Evolutionary conservation across 2,888 invertebrate genomes (phyloP).

Genomic region (Ditula angustiorana): DNA sequence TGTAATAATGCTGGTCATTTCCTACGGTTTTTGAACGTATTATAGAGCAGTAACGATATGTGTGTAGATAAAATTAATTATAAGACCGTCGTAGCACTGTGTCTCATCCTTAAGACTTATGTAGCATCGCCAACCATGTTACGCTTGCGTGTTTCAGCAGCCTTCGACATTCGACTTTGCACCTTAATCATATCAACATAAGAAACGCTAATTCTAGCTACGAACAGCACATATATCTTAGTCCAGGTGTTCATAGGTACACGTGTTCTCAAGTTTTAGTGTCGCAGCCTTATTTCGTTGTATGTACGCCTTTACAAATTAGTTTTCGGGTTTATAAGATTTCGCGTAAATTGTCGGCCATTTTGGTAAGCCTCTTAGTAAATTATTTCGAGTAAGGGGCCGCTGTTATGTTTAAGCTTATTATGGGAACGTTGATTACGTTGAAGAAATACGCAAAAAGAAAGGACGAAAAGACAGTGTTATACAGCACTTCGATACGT

Average conservation of each 20-base stretch:
- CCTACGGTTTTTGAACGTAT: too few species aligned
- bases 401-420: constrained; percentile 9
- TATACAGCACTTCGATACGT: not conserved
- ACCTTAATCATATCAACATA: not conserved
- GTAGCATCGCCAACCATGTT: constrained; percentile 20
- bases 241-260: constrained; percentile 40
- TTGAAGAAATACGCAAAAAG: not conserved
- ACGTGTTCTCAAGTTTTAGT: constrained; percentile 50
- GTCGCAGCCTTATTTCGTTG: constrained; percentile 63
- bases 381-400: constrained; percentile 18
- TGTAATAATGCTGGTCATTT: too few species aligned
- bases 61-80: not conserved
- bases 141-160: constrained; percentile 6
- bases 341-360: constrained; percentile 26
- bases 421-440: not conserved
- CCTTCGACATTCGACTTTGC: not conserved
- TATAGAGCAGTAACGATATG: too few species aligned
- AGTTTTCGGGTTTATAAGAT: constrained; percentile 47
- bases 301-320: constrained; percentile 55
- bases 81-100: constrained; percentile 12
- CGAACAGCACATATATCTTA: not conserved
- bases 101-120: constrained; percentile 31
- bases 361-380: constrained; percentile 30
- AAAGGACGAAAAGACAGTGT: not conserved
- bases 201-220: not conserved